phyloP scores from a whole-genome alignment of 2,113 vertebrate genomes.

The Myxocyprinus asiaticus region DNA sequence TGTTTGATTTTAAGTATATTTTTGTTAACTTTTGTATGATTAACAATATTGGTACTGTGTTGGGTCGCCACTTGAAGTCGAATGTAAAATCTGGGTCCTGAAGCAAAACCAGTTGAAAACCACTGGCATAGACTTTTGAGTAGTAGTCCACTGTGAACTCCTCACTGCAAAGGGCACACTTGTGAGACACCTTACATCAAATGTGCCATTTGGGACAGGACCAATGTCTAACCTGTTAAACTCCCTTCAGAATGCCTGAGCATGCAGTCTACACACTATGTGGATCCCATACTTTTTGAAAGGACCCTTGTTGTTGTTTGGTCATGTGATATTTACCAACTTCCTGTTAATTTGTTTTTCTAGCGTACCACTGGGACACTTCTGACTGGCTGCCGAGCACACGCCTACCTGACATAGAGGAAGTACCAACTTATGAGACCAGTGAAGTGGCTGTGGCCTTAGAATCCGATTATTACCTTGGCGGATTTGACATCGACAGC shows the following conservation, averaged over 20 bases:
- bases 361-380: constrained; percentile 98
- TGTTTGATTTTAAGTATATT: too few relatives aligned
- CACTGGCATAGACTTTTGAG: too few relatives aligned
- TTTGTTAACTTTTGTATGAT: too few relatives aligned
- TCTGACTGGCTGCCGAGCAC: constrained; percentile 97
- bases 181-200: not conserved
- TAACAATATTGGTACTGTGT: too few relatives aligned
- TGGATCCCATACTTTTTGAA: too few relatives aligned
- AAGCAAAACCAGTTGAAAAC: too few relatives aligned
- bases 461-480: constrained; percentile 96
- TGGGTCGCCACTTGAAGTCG: too few relatives aligned
- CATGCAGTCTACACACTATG: constrained; percentile 8
- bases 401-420: constrained; percentile 88
- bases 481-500: constrained; percentile 94
- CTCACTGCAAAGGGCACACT: too few relatives aligned
- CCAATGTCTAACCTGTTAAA: constrained; percentile 15
- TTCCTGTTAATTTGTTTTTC: constrained; percentile 10
- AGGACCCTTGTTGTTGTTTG: not conserved
- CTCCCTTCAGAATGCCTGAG: not conserved
- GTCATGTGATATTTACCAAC: constrained; percentile 9
- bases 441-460: constrained; percentile 60
- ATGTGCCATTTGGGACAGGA: constrained; percentile 4
- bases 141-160: too few relatives aligned
- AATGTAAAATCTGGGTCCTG: too few relatives aligned
- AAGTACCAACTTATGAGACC: constrained; percentile 81